Evolutionary conservation across 1,140 invertebrate genomes (phyloP), one percentile per base, ranked within the genome.

Genomic region (Ctenoplectra terminalis): DNA sequence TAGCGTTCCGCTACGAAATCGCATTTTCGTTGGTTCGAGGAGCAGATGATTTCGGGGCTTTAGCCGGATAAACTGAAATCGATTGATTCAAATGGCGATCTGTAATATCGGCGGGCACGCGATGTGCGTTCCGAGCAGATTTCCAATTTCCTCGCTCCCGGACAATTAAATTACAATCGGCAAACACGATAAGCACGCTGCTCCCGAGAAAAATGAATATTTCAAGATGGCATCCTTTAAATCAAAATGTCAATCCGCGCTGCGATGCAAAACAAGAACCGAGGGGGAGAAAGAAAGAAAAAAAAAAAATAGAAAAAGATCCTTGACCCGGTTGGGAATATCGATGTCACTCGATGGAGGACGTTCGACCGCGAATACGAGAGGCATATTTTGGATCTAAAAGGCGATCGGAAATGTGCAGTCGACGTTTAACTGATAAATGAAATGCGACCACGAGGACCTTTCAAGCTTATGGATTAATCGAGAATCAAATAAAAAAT

Each of bases 111-210:
- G 63, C 81, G 88, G 83, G 84, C 87, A 75, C 56, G 80, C 73
- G 73, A 66, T 70, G 76, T 54, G 71, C 78, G 86, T 82, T 88
- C 78, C 91, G 83, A 90, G 88, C 87, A 85, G 87, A 91, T 88
- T 88, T 92, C 88, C 90, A 92, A 93, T 93, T 93, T 93, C 88
- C 88, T 89, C 89, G 88, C 89, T 88, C 90, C 89, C 88, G 89
- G 89, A 89, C 91, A 92, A 92, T 93, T 92, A 93, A 92, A 92
- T 92, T 92, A 92, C 89, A 92, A 91, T 92, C 89, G 90, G 87
- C 82, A 81, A 88, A 89, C 87, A 85, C 87, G 90, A 91, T 89
- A 90, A 90, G 90, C 90, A 90, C 88, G 83, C 84, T 70, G 85
- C 77, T 66, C 34, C 23, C 58, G 52, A 60, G 72, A 82, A 88